Percentiles rank a stretch among this genome's conserved stretches.
Evolutionary conservation across 2,113 vertebrate species (phyloP).

Genomic region (Laticauda colubrina): DNA sequence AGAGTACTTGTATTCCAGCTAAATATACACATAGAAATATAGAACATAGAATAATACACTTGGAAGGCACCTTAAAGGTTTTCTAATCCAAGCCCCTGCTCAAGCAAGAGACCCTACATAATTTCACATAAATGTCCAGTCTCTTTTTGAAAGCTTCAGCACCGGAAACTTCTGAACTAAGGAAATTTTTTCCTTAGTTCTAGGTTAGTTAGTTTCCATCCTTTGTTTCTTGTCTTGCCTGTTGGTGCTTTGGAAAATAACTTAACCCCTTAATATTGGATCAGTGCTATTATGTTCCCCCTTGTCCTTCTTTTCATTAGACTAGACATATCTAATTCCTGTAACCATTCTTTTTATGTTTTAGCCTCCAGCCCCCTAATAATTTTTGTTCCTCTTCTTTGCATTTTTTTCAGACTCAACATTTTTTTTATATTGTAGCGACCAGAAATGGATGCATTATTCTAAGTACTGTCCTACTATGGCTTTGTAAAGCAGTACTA

Average conservation of each 20-base stretch:
- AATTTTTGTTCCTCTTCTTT: not conserved
- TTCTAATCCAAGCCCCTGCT: no score
- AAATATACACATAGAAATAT: conserved; percentile 16
- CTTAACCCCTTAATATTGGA: no score
- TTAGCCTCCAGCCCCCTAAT: not conserved
- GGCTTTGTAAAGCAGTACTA: not conserved
- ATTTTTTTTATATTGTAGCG: not conserved
- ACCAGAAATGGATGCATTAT: not conserved
- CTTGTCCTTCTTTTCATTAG: not conserved
- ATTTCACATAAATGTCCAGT: no score
- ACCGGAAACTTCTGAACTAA: no score
- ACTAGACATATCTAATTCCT: not conserved
- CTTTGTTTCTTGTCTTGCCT: no score
- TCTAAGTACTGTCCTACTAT: not conserved
- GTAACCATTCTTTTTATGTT: not conserved
- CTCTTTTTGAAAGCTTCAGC: no score
- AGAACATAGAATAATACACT: no score
- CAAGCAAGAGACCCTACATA: no score
- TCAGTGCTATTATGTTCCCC: no score
- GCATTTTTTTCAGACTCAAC: not conserved
- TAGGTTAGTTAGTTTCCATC: not conserved
- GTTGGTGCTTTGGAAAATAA: no score
- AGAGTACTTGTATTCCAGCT: not conserved
- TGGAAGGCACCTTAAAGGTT: no score
- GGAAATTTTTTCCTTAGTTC: no score